Base-by-base conservation (phyloP, 2,888 invertebrate species). In the Siphonodentalium dalli region DNA sequence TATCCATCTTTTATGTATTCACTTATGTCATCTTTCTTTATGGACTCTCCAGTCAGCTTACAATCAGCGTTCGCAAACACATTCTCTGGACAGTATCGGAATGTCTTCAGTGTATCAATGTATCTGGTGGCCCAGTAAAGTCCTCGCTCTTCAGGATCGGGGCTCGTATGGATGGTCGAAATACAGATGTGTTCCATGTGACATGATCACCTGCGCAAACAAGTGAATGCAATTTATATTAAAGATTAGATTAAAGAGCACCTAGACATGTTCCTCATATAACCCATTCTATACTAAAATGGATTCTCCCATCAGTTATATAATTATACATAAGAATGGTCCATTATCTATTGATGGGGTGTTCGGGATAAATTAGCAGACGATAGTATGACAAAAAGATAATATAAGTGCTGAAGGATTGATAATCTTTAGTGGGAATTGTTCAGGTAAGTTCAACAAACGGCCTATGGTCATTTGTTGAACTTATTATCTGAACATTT, bases 61-160 rank as follows among this genome's bases (percentile, higher is more conserved):
- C 63, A 63, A 28, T 75, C 75, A 18, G 61, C 66, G 38, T 72
- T 74, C 35, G 61, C 65, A 45, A 72, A 70, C 27, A 75, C 64
- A 35, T 69, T 66, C 45, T 71, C 72, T 2, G 78, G 76, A 57
- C 69, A 66, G 53, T 73, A 76, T 15, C 55, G 51, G 58, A 78
- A 78, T n/a, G 70, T 66, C 48, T 73, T 76, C 26, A 59, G 65
- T 0, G 72, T 71, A 63, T 76, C 75, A 23, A 69, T 59, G 59
- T 64, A 78, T 9, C 77, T 63, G 3, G 74, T 63, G 0, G 79
- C 77, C 79, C 79, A 79, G 60, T 74, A 75, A 11, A 75, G 56
- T 2, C 79, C 79, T 13, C 77, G 48, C 59, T 75, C 75, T 34
- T 75, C 73, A 0, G 75, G 74, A 43, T 75, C 72, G 0, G 74